Percentiles rank a stretch among this genome's conserved stretches.
Conservation (phyloP, 2,113 vertebrate species). For the Lanius collurio region DNA sequence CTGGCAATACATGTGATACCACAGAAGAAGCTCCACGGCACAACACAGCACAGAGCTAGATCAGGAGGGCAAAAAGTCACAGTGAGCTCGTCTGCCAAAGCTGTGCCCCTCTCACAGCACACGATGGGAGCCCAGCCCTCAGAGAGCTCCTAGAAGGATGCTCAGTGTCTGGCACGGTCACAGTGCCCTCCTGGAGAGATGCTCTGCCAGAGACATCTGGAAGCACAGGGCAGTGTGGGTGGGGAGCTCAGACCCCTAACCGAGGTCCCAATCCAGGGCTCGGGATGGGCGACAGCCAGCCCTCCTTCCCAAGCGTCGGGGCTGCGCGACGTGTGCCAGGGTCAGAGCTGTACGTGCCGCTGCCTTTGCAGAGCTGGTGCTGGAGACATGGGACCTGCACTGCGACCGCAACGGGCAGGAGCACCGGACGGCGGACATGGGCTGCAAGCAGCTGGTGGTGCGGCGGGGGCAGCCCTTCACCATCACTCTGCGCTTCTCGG, state of each 20-base stretch:
- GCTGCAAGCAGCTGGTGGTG: slow-evolving; percentile 78
- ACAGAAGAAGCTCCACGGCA: rapidly evolving
- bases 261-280: background rate
- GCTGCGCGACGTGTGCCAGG: rapidly evolving
- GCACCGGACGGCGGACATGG: slow-evolving; percentile 82
- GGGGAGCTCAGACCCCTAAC: background rate
- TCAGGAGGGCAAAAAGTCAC: background rate
- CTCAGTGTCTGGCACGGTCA: background rate
- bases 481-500: slow-evolving; percentile 80
- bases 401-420: slow-evolving; percentile 80
- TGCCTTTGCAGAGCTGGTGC: slow-evolving; percentile 75
- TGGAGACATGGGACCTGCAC: slow-evolving; percentile 81
- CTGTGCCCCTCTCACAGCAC: background rate
- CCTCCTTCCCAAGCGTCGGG: rapidly evolving
- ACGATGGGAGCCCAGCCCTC: rapidly evolving
- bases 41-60: rapidly evolving
- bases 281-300: rapidly evolving
- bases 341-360: rapidly evolving
- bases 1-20: background rate
- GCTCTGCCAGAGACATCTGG: rapidly evolving
- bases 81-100: background rate
- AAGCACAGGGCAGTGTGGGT: background rate
- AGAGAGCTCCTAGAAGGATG: background rate
- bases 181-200: background rate
- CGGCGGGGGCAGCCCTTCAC: slow-evolving; percentile 86